A percentile compares a stretch with the other conserved stretches of the same genome.
These are phyloP conservation scores for Drosophila tani DNA, from an alignment of 1,140 invertebrate genomes.

Conservation along the genomic window DNA sequence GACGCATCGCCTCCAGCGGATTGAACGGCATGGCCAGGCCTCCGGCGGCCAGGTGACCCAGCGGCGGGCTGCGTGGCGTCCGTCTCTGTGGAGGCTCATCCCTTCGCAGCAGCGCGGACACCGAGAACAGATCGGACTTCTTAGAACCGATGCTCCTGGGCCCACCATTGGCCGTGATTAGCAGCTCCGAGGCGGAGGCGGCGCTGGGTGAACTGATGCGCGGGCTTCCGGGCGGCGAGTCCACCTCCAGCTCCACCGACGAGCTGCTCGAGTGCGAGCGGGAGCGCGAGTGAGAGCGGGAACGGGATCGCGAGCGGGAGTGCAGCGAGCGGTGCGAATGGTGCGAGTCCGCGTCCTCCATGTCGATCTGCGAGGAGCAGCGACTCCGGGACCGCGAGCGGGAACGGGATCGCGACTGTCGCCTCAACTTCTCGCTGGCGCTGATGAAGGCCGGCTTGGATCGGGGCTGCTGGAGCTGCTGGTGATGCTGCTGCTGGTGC, in stretches of 20 bases:
- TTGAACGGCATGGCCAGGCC: slow-evolving; percentile 80
- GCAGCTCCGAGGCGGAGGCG: slow-evolving; percentile 66
- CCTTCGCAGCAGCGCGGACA: slow-evolving; percentile 90
- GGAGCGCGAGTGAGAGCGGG: slow-evolving; percentile 59
- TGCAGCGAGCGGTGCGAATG: slow-evolving; percentile 69
- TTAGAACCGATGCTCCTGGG: slow-evolving; percentile 80
- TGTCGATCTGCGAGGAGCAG: slow-evolving; percentile 85
- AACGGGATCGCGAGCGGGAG: slow-evolving; percentile 65
- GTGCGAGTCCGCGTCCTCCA: slow-evolving; percentile 75
- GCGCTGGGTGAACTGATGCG: slow-evolving; percentile 64
- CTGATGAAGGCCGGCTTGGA: slow-evolving; percentile 58
- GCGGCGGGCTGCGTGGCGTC: slow-evolving; percentile 66
- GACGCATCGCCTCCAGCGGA: slow-evolving; percentile 85
- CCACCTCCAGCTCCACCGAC: slow-evolving; percentile 90
- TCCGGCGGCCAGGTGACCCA: slow-evolving; percentile 73
- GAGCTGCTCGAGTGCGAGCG: slow-evolving; percentile 87
- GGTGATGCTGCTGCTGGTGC: slow-evolving; percentile 58
- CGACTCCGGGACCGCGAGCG: slow-evolving; percentile 86
- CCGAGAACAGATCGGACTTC: slow-evolving; percentile 92
- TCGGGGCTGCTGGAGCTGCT: slow-evolving; percentile 34
- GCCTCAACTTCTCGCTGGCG: slow-evolving; percentile 69
- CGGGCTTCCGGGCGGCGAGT: slow-evolving; percentile 87
- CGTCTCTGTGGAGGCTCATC: slow-evolving; percentile 88
- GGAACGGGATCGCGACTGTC: slow-evolving; percentile 74
- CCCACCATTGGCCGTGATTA: slow-evolving; percentile 64